These are phyloP conservation scores for Pelobates fuscus DNA, from an alignment of 2,113 vertebrate species.

Conservation along the genomic window DNA sequence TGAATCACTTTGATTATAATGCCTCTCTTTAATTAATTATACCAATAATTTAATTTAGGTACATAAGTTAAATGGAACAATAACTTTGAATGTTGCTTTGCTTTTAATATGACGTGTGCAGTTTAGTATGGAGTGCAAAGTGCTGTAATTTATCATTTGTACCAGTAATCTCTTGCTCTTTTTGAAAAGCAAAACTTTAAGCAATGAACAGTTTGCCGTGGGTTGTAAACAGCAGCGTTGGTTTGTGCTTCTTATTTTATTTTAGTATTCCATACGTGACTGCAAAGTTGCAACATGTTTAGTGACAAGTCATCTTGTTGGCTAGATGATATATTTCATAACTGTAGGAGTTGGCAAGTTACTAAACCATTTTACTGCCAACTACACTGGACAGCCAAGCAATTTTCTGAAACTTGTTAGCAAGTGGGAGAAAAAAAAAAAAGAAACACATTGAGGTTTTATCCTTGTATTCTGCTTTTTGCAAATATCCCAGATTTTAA, in stretches of 20 bases:
- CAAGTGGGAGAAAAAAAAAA: slow-evolving; percentile 22
- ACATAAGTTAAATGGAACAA: no score
- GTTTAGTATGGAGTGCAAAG: no score
- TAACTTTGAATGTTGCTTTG: no score
- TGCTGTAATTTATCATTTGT: background rate
- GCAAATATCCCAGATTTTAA: no score
- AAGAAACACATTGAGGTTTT: slow-evolving; percentile 10
- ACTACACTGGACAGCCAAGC: slow-evolving; percentile 35
- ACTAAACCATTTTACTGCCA: slow-evolving; percentile 33
- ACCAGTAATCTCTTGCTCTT: background rate
- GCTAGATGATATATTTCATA: slow-evolving; percentile 33
- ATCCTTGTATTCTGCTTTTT: background rate
- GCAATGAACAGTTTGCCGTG: background rate
- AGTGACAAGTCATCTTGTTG: slow-evolving; percentile 45
- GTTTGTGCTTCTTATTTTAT: slow-evolving; percentile 25
- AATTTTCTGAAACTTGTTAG: slow-evolving; percentile 37
- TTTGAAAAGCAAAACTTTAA: slow-evolving; percentile 18
- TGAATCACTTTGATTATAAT: no score
- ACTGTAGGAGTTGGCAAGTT: slow-evolving; percentile 38
- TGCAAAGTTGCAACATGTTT: slow-evolving; percentile 43
- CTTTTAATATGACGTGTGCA: no score
- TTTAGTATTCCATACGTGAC: slow-evolving; percentile 45
- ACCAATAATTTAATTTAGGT: no score
- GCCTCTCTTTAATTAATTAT: no score
- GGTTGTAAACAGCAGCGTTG: slow-evolving; percentile 15